Base-by-base conservation (phyloP, 2,113 vertebrate species). In the Lasiurus borealis region DNA sequence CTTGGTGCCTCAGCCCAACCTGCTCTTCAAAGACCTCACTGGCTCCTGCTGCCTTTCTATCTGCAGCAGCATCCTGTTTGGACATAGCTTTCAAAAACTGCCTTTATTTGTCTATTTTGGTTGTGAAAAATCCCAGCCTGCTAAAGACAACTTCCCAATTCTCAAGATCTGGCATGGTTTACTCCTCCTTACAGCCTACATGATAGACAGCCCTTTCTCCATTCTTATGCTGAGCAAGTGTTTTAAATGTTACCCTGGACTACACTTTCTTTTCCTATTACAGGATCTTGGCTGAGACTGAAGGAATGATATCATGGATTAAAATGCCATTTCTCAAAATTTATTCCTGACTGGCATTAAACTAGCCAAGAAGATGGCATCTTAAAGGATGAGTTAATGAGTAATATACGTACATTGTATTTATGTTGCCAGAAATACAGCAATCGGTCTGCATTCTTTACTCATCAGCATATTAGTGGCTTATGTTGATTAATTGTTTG, bases 281-380 rank as follows among this genome's bases (percentile, higher is more conserved):
- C 16, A 34, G 69, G 44, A 52, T 90, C 82, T 11, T 77, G 44
- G 48, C 52, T 90, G 25, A 96, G 36, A 88, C 3, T 40, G 36
- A 95, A 93, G 62, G 57, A 81, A 80, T 86, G 71, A 50, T 64
- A 84, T 18, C 69, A 50, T 59, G 27, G 50, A 90, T 93, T 89
- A 75, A 93, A 91, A 80, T 48, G 44, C 6, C 64, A 85, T 88
- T 92, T 95, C 46, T 72, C 75, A 31, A 87, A 76, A 91, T 89
- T 77, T 14, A 72, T 85, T 91, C 84, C 81, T 77, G 62, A 54
- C 46, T 72, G 50, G 4, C 46, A 89, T 96, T 89, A 76, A 91
- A 40, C 7, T 73, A 82, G 81, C 66, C 92, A 91, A 94, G 85
- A 92, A 62, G 71, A 89, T 72, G 50, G 29, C 78, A 66, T 89